Base-by-base conservation (phyloP, 2,113 vertebrate species). In the Oreochromis tanganicae region DNA sequence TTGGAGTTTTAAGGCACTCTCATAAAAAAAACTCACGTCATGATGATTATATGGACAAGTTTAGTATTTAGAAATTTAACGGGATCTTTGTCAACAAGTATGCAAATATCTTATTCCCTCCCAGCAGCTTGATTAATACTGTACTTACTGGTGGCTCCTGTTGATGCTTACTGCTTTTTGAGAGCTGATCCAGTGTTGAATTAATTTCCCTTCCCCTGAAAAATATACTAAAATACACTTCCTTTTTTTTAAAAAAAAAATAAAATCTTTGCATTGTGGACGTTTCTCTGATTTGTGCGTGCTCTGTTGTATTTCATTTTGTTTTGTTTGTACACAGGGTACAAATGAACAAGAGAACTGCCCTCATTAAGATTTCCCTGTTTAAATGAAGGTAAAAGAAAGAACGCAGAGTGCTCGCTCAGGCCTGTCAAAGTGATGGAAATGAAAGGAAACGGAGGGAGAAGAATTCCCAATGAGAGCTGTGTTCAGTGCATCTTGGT, bases 301-400 rank as follows among this genome's bases (percentile, higher is more conserved):
- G 36, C 7, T 46, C n/a, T 73, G 27, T 57, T 86, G 12, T 19
- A 38, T 85, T 85, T 57, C 5, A 4, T 34, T 68, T 71, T 80
- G 34, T 81, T 85, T 54, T 85, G 89, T 94, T 89, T 94, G 86
- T 93, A 91, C 89, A 85, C 95, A 96, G 94, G 94, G 75, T 96
- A 83, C 90, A 95, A 87, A 91, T 92, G 95, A 95, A 21, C 93
- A 89, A 88, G 84, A 79, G 88, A 94, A 93, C 91, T 81, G 82
- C 90, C 32, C 88, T 96, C 84, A 56, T 95, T 94, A 96, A 95
- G 95, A 89, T 96, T 94, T 95, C 38, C 92, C 95, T 95, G 85
- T 92, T 87, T 82, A 93, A 90, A 85, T 95, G 80, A 96, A 95
- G 94, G 95, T 96, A 96, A 95, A 91, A 87, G 3, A 7, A 80